phyloP scores from a whole-genome alignment of 2,888 invertebrate species.

The Corbicula japonica region DNA sequence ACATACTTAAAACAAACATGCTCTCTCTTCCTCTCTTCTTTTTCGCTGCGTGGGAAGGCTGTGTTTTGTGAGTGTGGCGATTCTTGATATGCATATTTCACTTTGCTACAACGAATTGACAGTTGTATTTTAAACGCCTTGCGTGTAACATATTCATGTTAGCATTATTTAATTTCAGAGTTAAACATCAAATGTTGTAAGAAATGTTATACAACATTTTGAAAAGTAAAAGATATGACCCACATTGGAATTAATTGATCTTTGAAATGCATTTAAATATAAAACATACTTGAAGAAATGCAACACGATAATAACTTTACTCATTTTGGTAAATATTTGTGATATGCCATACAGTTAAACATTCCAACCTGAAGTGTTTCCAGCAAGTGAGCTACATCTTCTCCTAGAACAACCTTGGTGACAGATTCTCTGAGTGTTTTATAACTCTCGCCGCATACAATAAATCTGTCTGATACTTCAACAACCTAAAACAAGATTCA shows the following conservation, averaged over 20 bases:
- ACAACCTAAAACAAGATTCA: slow-evolving; percentile 54
- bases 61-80: too few relatives aligned
- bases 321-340: slow-evolving; percentile 32
- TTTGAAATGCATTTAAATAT: neutral
- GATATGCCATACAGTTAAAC: too few relatives aligned
- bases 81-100: too few relatives aligned
- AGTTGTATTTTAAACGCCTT: neutral
- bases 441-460: slow-evolving; percentile 74
- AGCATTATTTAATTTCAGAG: too few relatives aligned
- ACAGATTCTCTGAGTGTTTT: slow-evolving; percentile 70
- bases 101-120: neutral
- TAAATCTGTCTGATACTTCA: slow-evolving; percentile 74
- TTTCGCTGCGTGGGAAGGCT: too few relatives aligned
- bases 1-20: too few relatives aligned
- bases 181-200: too few relatives aligned
- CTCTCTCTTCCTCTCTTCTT: too few relatives aligned
- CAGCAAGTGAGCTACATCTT: slow-evolving; percentile 55
- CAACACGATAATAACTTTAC: neutral
- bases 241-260: neutral
- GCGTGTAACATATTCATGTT: too few relatives aligned
- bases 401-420: slow-evolving; percentile 69
- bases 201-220: too few relatives aligned
- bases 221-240: too few relatives aligned
- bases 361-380: slow-evolving; percentile 60
- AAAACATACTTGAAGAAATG: neutral